Conservation (phyloP, 2,797 vertebrate species). For the Brachyrhaphis roseni region DNA sequence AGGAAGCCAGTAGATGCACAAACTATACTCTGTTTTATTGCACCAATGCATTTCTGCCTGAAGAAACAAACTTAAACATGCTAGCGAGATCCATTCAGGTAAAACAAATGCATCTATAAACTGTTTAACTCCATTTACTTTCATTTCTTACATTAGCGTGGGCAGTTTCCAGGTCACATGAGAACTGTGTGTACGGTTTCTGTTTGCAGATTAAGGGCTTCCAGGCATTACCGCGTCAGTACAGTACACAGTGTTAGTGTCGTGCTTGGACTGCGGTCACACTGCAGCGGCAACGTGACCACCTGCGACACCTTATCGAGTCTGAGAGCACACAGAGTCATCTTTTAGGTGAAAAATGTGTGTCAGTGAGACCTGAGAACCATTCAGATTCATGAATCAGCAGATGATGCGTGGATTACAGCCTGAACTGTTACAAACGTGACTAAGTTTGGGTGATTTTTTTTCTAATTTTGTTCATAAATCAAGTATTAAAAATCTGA, state of each 20-base stretch:
- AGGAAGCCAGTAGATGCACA: constrained; percentile 71
- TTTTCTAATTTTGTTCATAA: background rate
- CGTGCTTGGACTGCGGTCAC: constrained; percentile 14
- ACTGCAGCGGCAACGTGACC: constrained; percentile 37
- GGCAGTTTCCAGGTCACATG: constrained; percentile 40
- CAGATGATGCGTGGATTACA: background rate
- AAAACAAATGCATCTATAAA: background rate
- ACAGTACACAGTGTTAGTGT: constrained; percentile 10
- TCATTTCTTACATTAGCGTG: constrained; percentile 4
- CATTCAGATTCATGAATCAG: constrained; percentile 9
- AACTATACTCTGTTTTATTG: constrained; percentile 69
- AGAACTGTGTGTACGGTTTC: constrained; percentile 29
- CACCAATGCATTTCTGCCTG: constrained; percentile 55
- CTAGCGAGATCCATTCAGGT: background rate
- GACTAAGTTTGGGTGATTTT: background rate
- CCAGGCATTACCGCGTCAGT: constrained; percentile 47
- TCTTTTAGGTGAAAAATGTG: constrained; percentile 55
- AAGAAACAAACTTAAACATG: constrained; percentile 43
- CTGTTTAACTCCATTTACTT: constrained; percentile 6
- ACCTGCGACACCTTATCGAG: constrained; percentile 49
- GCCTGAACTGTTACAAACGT: background rate
- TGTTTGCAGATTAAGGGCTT: constrained; percentile 58
- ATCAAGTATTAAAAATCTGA: too few species aligned
- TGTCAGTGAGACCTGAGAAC: constrained; percentile 56
- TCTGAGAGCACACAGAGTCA: constrained; percentile 18